Conservation (phyloP, 2,797 vertebrate species). For the Taenioides sp. region DNA sequence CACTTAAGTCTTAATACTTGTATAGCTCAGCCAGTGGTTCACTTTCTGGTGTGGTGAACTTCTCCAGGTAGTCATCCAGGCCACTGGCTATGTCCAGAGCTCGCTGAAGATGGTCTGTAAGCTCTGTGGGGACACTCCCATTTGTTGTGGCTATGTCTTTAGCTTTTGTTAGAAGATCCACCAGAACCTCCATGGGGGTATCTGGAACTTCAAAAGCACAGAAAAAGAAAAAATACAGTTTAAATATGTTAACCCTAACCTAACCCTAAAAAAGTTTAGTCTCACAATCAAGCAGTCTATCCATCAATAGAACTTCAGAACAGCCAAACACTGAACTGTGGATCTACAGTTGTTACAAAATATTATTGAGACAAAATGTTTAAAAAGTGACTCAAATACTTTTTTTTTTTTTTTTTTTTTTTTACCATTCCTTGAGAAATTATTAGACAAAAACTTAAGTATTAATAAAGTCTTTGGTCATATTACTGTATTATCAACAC, state of each 20-base stretch:
- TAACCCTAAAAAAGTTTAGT: too few species aligned
- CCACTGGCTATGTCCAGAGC: constrained; percentile 76
- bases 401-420: too few species aligned
- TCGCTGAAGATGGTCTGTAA: constrained; percentile 68
- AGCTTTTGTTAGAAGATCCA: constrained; percentile 77
- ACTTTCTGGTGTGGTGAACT: constrained; percentile 67
- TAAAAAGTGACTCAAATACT: too few species aligned
- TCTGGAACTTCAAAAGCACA: constrained; percentile 65
- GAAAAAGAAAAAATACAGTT: background rate
- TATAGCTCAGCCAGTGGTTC: constrained; percentile 67
- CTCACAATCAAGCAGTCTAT: background rate
- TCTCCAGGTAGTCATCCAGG: constrained; percentile 72
- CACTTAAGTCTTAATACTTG: constrained; percentile 43
- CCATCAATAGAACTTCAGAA: background rate
- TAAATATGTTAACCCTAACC: background rate
- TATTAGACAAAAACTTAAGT: too few species aligned
- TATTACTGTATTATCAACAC: too few species aligned
- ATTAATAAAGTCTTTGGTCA: too few species aligned
- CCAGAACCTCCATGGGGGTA: constrained; percentile 71
- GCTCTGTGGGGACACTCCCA: constrained; percentile 65
- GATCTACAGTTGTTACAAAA: too few species aligned
- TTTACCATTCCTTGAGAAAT: too few species aligned
- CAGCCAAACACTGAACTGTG: too few species aligned
- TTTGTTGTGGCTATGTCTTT: constrained; percentile 63
- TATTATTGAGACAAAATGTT: too few species aligned